A percentile compares a stretch with the other conserved stretches of the same genome.
phyloP scores from a whole-genome alignment of 2,113 vertebrate species.

The Nothocercus julius region DNA sequence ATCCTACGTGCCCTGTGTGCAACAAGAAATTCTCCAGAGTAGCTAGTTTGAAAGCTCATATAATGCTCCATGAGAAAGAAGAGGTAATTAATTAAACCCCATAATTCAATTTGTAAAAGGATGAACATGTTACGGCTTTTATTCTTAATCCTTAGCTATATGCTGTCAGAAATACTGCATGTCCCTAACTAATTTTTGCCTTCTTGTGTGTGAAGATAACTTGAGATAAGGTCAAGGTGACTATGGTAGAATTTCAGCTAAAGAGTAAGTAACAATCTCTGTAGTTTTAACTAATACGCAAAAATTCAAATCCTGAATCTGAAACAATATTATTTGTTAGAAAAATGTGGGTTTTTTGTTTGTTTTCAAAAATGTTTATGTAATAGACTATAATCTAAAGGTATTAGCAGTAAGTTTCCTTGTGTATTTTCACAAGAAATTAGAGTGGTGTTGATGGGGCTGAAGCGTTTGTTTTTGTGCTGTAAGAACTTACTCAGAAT shows the following conservation, averaged over 20 bases:
- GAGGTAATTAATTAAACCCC: slow-evolving; percentile 81
- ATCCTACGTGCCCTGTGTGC: slow-evolving; percentile 93
- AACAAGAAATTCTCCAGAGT: slow-evolving; percentile 94
- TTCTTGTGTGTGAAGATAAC: not conserved
- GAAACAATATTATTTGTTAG: not conserved
- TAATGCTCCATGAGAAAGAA: slow-evolving; percentile 98
- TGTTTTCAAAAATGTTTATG: not conserved
- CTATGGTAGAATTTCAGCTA: not conserved
- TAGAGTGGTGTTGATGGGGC: not conserved
- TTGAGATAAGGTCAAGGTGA: not conserved
- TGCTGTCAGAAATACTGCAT: not conserved
- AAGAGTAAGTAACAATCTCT: not conserved
- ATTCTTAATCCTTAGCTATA: not conserved
- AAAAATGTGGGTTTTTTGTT: not conserved
- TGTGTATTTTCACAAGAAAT: not conserved
- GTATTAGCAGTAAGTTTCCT: not conserved
- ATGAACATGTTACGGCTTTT: not conserved
- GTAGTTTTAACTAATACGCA: not conserved
- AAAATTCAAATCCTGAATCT: not conserved
- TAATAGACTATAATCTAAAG: not conserved
- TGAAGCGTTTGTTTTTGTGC: not conserved
- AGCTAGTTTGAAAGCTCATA: slow-evolving; percentile 96
- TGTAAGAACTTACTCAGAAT: not conserved
- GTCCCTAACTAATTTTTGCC: not conserved
- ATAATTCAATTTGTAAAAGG: not conserved